These are phyloP conservation scores for Pipistrellus nathusii DNA, from an alignment of 2,797 vertebrate genomes.

Conservation along the genomic window DNA sequence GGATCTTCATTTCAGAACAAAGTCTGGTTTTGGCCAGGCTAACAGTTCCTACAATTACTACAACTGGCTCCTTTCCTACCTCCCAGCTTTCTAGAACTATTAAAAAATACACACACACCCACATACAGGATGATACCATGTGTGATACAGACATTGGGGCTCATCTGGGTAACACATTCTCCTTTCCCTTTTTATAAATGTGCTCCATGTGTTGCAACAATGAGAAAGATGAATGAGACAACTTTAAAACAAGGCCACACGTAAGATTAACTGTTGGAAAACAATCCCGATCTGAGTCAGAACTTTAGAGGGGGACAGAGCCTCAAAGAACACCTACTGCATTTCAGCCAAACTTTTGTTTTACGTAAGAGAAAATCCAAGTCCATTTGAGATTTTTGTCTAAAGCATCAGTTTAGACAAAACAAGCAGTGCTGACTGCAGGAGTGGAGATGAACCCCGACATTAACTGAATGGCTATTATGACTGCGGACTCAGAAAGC, in stretches of 20 bases:
- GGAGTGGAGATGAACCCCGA: not conserved
- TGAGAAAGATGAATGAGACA: not conserved
- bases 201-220: not conserved
- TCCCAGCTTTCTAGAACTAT: not conserved
- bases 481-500: not conserved
- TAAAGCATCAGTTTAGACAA: not conserved
- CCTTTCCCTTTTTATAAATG: not conserved
- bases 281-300: not conserved
- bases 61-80: not conserved
- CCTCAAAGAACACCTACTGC: not conserved
- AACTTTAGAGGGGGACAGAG: not conserved
- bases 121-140: not conserved
- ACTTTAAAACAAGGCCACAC: constrained; percentile 8
- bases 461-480: accelerated
- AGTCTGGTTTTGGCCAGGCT: not conserved
- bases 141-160: not conserved
- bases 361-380: not conserved
- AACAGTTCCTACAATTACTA: not conserved
- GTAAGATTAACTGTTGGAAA: not conserved
- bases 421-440: not conserved
- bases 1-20: not conserved
- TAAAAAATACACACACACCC: not conserved
- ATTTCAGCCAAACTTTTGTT: not conserved
- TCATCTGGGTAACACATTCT: not conserved
- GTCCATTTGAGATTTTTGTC: not conserved